Percentiles rank a stretch among this genome's conserved stretches.
These are phyloP conservation scores for Abscondita cerata DNA, from an alignment of 2,888 invertebrate genomes.

Conservation along the genomic window DNA sequence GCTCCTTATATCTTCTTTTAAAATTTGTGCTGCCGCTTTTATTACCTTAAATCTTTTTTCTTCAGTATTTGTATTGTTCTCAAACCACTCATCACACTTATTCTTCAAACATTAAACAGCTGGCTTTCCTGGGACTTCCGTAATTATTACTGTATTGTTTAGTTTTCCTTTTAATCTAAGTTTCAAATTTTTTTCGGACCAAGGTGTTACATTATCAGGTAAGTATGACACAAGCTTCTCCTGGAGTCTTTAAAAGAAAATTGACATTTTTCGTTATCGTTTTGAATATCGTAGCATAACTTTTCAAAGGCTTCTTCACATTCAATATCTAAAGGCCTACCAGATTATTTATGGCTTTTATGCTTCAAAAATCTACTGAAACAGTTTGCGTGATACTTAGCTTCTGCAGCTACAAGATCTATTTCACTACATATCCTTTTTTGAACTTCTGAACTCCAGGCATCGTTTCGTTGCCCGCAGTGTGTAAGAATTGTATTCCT, in stretches of 20 bases:
- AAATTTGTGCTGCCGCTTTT: conserved; percentile 1
- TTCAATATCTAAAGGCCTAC: not conserved
- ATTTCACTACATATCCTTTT: not conserved
- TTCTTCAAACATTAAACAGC: not conserved
- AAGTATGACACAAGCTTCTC: no score
- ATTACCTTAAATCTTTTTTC: conserved; percentile 5
- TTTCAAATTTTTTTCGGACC: conserved; percentile 12
- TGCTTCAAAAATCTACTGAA: not conserved
- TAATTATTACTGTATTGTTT: not conserved
- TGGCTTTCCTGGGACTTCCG: not conserved
- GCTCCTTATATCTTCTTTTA: conserved; percentile 8
- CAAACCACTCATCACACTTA: conserved; percentile 3
- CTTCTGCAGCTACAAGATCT: no score
- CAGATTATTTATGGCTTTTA: not conserved
- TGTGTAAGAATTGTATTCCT: not conserved
- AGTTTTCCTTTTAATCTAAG: not conserved
- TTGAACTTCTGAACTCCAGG: not conserved
- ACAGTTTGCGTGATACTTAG: no score
- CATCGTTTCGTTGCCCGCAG: not conserved
- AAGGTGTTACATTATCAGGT: not conserved
- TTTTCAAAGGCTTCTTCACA: not conserved
- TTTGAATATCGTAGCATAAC: conserved; percentile 1
- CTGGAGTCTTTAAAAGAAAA: not conserved
- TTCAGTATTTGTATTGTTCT: not conserved
- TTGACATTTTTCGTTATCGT: not conserved